phyloP scores from a whole-genome alignment of 1,140 invertebrate species.

The Nixonia krombeini region DNA sequence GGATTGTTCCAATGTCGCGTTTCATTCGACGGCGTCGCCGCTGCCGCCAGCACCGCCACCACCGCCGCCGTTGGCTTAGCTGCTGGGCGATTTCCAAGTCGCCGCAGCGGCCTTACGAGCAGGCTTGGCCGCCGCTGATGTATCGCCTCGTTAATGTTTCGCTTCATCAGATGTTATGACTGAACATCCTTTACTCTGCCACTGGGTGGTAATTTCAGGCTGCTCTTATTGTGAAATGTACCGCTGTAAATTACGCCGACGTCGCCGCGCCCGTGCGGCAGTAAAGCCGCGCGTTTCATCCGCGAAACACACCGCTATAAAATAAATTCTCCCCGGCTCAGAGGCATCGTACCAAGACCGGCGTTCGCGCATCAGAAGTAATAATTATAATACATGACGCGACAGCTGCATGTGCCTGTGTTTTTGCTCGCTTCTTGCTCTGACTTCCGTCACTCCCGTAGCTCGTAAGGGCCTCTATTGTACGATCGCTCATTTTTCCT shows the following conservation, averaged over 20 bases:
- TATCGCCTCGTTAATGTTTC: slow-evolving; percentile 70
- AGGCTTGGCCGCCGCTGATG: slow-evolving; percentile 52
- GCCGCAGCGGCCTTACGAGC: slow-evolving; percentile 35
- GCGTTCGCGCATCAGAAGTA: slow-evolving; percentile 40
- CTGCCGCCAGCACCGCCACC: not conserved
- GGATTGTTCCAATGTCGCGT: slow-evolving; percentile 56
- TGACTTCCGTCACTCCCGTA: not conserved
- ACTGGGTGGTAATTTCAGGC: slow-evolving; percentile 66
- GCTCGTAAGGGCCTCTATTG: not conserved
- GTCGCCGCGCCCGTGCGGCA: slow-evolving; percentile 37
- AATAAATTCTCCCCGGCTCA: slow-evolving; percentile 37
- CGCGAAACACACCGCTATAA: slow-evolving; percentile 42
- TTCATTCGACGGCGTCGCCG: slow-evolving; percentile 39
- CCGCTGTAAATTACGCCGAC: slow-evolving; percentile 63
- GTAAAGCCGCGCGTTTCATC: slow-evolving; percentile 46
- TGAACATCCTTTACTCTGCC: slow-evolving; percentile 67
- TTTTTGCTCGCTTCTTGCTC: slow-evolving; percentile 32
- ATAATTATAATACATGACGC: slow-evolving; percentile 45
- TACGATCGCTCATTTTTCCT: not conserved
- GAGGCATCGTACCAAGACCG: slow-evolving; percentile 36
- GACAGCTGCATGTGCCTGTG: slow-evolving; percentile 36
- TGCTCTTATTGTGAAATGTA: slow-evolving; percentile 64
- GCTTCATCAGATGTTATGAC: slow-evolving; percentile 69
- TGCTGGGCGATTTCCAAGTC: slow-evolving; percentile 63
- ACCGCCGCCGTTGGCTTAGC: slow-evolving; percentile 43